Evolutionary conservation across 2,797 vertebrate species (phyloP).

Genomic region (Danio aesculapii): DNA sequence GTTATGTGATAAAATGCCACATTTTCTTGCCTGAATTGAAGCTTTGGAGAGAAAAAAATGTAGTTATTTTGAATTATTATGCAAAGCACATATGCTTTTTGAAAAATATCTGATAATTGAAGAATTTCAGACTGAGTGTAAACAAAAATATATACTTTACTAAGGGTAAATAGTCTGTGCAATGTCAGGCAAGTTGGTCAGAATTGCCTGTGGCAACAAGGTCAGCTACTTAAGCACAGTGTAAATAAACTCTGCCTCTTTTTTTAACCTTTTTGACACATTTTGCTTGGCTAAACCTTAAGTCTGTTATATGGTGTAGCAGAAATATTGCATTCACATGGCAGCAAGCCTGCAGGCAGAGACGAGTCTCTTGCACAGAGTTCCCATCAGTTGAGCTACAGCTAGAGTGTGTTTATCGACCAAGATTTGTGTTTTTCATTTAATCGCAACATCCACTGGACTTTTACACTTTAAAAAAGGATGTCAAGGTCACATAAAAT

Average conservation of each 20-base stretch:
- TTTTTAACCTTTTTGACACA: constrained; percentile 23
- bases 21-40: neutral
- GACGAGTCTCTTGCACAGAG: neutral
- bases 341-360: constrained; percentile 26
- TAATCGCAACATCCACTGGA: neutral
- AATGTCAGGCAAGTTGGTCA: constrained; percentile 5
- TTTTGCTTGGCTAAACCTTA: neutral
- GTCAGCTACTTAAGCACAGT: neutral
- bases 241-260: neutral
- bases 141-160: neutral
- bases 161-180: neutral
- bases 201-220: neutral
- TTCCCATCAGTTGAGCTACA: constrained; percentile 8
- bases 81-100: neutral
- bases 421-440: neutral
- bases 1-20: constrained; percentile 16
- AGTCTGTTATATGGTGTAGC: neutral
- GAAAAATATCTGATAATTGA: neutral
- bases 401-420: constrained; percentile 20
- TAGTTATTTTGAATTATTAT: neutral
- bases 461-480: constrained; percentile 9
- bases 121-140: neutral
- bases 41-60: neutral
- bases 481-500: constrained; percentile 24
- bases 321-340: constrained; percentile 19